A percentile compares a stretch with the other conserved stretches of the same genome.
phyloP scores from a whole-genome alignment of 2,888 invertebrate genomes.

The Leistus spinibarbis region DNA sequence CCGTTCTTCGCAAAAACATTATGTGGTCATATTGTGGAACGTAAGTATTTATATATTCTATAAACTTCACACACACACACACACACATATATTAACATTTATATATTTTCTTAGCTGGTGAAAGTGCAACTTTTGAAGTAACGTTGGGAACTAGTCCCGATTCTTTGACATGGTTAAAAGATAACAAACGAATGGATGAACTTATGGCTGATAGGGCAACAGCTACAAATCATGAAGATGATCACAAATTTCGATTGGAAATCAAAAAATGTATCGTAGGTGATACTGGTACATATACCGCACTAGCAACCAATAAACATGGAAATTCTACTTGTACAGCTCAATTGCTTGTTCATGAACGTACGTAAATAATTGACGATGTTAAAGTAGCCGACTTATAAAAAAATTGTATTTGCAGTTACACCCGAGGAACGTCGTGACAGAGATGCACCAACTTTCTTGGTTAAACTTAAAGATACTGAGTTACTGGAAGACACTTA shows the following conservation, averaged over 20 bases:
- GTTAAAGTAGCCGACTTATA: neutral
- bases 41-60: conserved; percentile 63
- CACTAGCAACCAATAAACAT: conserved; percentile 79
- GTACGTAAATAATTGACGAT: conserved; percentile 62
- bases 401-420: conserved; percentile 18
- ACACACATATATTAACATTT: neutral
- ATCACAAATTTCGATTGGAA: conserved; percentile 71
- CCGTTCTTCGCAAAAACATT: conserved; percentile 77
- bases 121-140: conserved; percentile 82
- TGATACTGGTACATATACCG: conserved; percentile 90
- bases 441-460: conserved; percentile 80
- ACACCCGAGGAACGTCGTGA: conserved; percentile 64
- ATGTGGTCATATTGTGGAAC: conserved; percentile 77
- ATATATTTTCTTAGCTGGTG: conserved; percentile 69
- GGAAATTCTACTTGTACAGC: conserved; percentile 86
- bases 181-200: conserved; percentile 81
- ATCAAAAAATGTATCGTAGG: conserved; percentile 74
- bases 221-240: conserved; percentile 65
- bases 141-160: conserved; percentile 69
- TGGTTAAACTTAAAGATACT: conserved; percentile 85
- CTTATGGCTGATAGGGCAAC: conserved; percentile 73
- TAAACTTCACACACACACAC: neutral
- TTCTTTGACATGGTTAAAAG: conserved; percentile 83
- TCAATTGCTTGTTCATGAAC: conserved; percentile 82
- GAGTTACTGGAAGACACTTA: conserved; percentile 86